phyloP scores from a whole-genome alignment of 2,888 invertebrate genomes.

The Leuctra nigra region DNA sequence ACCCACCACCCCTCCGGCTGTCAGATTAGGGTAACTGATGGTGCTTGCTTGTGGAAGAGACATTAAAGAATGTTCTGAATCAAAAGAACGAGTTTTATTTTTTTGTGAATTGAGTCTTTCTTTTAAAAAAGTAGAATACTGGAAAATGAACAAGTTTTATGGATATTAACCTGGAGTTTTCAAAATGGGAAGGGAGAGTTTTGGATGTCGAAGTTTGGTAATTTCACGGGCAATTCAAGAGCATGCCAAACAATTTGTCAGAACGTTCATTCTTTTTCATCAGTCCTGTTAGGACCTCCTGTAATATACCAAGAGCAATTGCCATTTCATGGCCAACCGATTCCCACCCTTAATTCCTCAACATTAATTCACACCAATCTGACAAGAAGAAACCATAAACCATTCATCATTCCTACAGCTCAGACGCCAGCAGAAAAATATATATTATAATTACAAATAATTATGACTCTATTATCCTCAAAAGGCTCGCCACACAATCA shows the following conservation, averaged over 20 bases:
- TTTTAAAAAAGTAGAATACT: constrained; percentile 22
- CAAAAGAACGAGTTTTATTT: constrained; percentile 7
- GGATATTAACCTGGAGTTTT: constrained; percentile 8
- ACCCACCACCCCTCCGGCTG: not conserved
- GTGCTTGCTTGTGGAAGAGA: constrained; percentile 11
- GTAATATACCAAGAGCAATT: no score
- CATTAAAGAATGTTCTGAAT: constrained; percentile 24
- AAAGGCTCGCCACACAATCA: no score
- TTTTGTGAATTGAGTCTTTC: not conserved
- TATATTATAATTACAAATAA: no score
- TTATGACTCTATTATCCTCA: no score
- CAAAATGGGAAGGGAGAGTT: not conserved
- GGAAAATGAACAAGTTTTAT: constrained; percentile 24
- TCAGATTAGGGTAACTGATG: constrained; percentile 16
- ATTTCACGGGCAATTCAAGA: constrained; percentile 26
- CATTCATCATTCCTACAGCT: no score
- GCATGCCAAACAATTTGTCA: constrained; percentile 22
- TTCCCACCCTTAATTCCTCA: no score
- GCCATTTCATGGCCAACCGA: no score
- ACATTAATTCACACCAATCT: no score
- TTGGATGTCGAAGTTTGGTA: constrained; percentile 19
- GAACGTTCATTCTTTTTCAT: constrained; percentile 13
- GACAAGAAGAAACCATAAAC: no score
- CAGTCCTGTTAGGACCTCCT: no score
- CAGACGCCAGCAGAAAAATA: no score